Percentiles rank a stretch among this genome's conserved stretches.
These are phyloP conservation scores for Andrena praecox DNA, from an alignment of 2,888 invertebrate genomes.

Conservation along the genomic window DNA sequence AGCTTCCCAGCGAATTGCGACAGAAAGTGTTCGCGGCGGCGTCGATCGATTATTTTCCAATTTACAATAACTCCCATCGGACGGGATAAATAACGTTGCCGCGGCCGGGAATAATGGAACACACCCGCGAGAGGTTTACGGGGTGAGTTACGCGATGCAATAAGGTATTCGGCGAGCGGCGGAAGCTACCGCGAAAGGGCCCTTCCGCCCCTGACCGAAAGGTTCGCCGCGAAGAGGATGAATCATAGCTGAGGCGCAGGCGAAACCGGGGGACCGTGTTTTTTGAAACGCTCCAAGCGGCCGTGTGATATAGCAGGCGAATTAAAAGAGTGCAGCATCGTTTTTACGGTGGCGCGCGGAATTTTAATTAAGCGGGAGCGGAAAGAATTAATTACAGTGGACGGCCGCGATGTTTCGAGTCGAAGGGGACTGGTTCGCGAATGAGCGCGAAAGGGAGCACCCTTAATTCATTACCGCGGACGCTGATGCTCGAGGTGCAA, in stretches of 20 bases:
- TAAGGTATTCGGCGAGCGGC: conserved; percentile 10
- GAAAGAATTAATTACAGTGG: conserved; percentile 31
- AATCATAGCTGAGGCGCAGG: conserved; percentile 15
- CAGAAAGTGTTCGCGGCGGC: neutral
- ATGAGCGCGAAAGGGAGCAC: neutral
- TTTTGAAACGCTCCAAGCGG: neutral
- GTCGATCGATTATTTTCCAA: conserved; percentile 17
- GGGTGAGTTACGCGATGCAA: conserved; percentile 13
- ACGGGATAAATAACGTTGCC: conserved; percentile 2
- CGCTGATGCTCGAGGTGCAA: neutral
- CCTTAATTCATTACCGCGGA: neutral
- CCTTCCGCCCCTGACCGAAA: conserved; percentile 6
- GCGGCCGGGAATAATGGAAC: neutral
- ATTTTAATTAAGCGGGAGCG: conserved; percentile 34
- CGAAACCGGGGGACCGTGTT: neutral
- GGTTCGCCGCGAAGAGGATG: conserved; percentile 23
- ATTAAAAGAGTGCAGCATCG: conserved; percentile 19
- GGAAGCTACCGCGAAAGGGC: neutral
- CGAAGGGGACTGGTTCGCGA: neutral
- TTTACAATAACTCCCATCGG: conserved; percentile 14
- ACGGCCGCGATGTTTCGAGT: neutral
- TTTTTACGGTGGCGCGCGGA: conserved; percentile 18
- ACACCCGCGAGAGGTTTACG: conserved; percentile 27
- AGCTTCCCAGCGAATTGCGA: conserved; percentile 7
- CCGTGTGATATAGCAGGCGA: neutral